Base-by-base conservation (phyloP, 92 coral and sea anemone genomes). In the Bergia puertoricense region DNA sequence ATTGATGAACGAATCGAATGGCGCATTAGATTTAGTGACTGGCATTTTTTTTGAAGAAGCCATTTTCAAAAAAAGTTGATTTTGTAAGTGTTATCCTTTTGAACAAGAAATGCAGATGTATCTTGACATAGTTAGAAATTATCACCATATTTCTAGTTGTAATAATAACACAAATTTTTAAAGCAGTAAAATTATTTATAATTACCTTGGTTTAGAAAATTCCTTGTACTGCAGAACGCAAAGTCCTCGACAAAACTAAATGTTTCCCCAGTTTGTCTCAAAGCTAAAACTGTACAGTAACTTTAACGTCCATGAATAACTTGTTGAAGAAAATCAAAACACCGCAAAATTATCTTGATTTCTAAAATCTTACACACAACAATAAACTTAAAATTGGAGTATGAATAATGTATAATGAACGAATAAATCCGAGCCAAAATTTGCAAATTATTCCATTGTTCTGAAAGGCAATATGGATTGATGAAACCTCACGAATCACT, bases 371-470 rank as follows among this genome's bases (percentile, higher is more conserved):
- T 69, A 37, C 66, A 43, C 36, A 36, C 77, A 84, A 84, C 79
- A 69, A 48, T 84, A 84, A n/a, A 48, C 59, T 1, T 46, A 8
- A 10, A 84, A 84, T 50, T 84, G 54, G 67, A 30, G 7, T 66
- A 84, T 84, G 75, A 84, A 71, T 84, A 84, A 84, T 84, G 66
- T 30, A 84, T 84, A 69, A 69, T 69, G 79, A 84, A 59, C 43
- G 87, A 84, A 69, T 84, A 30, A 71, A 79, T 71, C 78, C 37
- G 41, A 69, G 37, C 79, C 65, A 38, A 84, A 84, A 84, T 84
- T 84, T 84, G 87, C 87, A 84, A 84, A 45, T 71, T 84, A 46
- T 71, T 84, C 79, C 87, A 69, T 69, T 84, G 87, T 84, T 69
- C 5, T 14, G 50, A 81, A 84, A 48, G 66, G 65, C 77, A 84